Evolutionary conservation across 2,113 vertebrate species (phyloP).

Genomic region (Xerus inauris): DNA sequence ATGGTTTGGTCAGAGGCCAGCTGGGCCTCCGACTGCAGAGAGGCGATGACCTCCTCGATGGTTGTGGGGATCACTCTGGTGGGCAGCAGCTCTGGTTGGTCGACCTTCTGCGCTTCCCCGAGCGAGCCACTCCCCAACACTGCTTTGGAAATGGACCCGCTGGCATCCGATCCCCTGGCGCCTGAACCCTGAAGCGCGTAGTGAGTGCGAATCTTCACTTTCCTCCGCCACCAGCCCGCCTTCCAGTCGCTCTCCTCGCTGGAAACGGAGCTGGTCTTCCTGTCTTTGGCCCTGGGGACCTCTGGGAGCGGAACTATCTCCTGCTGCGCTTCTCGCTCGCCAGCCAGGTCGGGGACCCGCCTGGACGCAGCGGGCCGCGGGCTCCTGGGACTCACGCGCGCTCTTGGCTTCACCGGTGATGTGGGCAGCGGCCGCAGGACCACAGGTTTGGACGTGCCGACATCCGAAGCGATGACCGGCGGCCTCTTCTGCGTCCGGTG

Average conservation of each 20-base stretch:
- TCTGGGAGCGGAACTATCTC: fast-evolving
- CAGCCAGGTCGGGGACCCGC: fast-evolving
- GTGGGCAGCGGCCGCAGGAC: constrained; percentile 69
- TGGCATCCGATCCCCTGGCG: constrained; percentile 33
- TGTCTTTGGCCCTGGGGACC: fast-evolving
- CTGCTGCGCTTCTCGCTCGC: fast-evolving
- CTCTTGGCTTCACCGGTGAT: constrained; percentile 64
- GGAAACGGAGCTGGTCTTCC: not conserved
- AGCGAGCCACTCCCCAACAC: constrained; percentile 26
- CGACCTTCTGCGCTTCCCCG: constrained; percentile 57
- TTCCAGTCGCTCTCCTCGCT: not conserved
- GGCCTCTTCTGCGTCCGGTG: not conserved
- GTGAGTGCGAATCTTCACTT: not conserved
- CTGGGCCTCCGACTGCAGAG: constrained; percentile 82
- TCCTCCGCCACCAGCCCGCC: not conserved
- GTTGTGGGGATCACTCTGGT: constrained; percentile 73
- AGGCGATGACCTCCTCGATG: constrained; percentile 87
- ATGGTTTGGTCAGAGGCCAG: constrained; percentile 83
- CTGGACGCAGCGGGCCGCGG: fast-evolving
- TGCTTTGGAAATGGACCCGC: constrained; percentile 38
- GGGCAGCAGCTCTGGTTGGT: constrained; percentile 31
- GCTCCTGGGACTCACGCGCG: not conserved
- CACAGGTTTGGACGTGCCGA: constrained; percentile 81
- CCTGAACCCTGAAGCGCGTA: fast-evolving
- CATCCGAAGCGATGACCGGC: constrained; percentile 80